phyloP scores from a whole-genome alignment of 2,797 vertebrate genomes.

The Saxicola maurus region DNA sequence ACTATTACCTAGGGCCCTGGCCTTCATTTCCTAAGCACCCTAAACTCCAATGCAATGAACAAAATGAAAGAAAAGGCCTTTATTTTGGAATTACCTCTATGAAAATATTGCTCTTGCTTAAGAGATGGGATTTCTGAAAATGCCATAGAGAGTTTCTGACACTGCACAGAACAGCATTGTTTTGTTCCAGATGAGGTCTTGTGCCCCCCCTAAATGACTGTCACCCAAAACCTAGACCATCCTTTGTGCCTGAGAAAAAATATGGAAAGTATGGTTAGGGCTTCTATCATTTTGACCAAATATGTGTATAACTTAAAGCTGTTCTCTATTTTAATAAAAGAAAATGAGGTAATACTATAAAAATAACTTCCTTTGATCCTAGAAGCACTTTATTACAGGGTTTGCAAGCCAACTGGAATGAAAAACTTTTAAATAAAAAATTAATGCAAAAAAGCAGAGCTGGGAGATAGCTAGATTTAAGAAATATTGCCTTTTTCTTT shows the following conservation, averaged over 20 bases:
- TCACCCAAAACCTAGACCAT: not conserved
- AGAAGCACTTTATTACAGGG: constrained; percentile 39
- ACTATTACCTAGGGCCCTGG: constrained; percentile 55
- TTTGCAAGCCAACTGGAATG: constrained; percentile 44
- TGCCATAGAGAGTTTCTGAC: not conserved
- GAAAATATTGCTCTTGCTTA: not conserved
- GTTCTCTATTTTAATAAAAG: constrained; percentile 53
- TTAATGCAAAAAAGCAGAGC: constrained; percentile 44
- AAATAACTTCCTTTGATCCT: constrained; percentile 49
- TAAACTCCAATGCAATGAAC: constrained; percentile 37
- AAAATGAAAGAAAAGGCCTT: constrained; percentile 34
- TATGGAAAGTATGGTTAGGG: not conserved
- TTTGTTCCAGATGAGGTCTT: not conserved
- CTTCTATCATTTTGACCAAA: not conserved
- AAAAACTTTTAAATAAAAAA: constrained; percentile 63
- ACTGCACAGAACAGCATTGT: not conserved
- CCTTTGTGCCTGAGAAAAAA: not conserved
- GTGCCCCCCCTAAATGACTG: not conserved
- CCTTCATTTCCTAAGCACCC: constrained; percentile 59
- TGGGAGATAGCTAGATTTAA: constrained; percentile 50
- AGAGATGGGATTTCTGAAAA: constrained; percentile 31
- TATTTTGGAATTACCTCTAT: constrained; percentile 35
- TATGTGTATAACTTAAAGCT: not conserved
- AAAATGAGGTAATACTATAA: constrained; percentile 48
- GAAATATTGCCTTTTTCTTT: not conserved